These are phyloP conservation scores for Rhinopithecus roxellana DNA, from an alignment of 2,113 vertebrate genomes.

Conservation along the genomic window DNA sequence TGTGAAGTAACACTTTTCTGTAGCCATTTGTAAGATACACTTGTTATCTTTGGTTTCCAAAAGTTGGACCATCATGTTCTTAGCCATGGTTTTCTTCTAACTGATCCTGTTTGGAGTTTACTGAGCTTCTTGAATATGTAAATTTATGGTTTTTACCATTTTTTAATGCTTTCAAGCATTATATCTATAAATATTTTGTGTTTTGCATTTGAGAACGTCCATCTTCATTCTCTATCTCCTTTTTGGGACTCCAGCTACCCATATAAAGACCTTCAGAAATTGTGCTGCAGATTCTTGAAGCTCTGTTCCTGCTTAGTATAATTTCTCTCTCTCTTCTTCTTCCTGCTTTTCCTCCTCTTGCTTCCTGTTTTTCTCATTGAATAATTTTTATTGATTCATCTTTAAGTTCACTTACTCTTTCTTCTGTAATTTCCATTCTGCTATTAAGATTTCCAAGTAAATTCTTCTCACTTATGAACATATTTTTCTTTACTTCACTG, in stretches of 20 bases:
- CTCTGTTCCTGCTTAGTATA: neutral
- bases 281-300: neutral
- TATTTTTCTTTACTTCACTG: neutral
- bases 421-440: neutral
- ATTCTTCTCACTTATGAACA: neutral
- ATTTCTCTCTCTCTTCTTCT: neutral
- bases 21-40: neutral
- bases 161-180: neutral
- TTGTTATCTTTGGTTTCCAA: neutral
- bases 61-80: neutral
- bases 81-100: neutral
- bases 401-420: too few species aligned
- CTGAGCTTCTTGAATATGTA: too few species aligned
- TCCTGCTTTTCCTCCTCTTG: neutral
- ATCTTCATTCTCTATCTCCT: neutral
- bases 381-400: too few species aligned
- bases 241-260: neutral
- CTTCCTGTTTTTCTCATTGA: neutral
- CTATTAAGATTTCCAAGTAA: neutral
- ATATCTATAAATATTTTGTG: neutral
- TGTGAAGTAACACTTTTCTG: neutral
- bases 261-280: neutral
- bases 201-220: neutral
- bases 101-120: too few species aligned
- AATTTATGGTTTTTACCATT: too few species aligned